Evolutionary conservation across 2,888 invertebrate species (phyloP).

Genomic region (Pantelozetes paolii): DNA sequence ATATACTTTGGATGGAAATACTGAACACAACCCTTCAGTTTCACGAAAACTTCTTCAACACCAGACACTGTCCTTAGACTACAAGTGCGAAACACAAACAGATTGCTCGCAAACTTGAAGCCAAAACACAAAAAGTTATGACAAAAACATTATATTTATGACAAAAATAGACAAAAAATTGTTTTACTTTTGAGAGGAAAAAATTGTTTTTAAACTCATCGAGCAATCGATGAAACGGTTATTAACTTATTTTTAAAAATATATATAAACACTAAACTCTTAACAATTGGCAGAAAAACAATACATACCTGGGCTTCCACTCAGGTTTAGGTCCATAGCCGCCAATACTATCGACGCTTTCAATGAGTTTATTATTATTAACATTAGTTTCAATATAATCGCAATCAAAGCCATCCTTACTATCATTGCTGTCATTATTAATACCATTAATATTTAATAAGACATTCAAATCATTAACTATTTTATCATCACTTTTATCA

Average conservation of each 20-base stretch:
- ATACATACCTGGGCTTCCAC: not conserved
- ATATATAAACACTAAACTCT: no score
- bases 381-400: constrained; percentile 1
- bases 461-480: constrained; percentile 27
- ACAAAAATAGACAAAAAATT: not conserved
- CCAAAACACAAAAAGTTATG: not conserved
- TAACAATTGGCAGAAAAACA: no score
- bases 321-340: constrained; percentile 12
- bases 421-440: constrained; percentile 1
- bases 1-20: constrained; percentile 48
- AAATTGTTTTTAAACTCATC: not conserved
- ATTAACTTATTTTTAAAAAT: constrained; percentile 14
- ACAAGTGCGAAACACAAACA: not conserved
- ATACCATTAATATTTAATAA: constrained; percentile 31
- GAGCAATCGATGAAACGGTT: not conserved
- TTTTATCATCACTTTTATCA: constrained; percentile 7
- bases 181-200: no score
- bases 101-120: not conserved
- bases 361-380: constrained; percentile 7
- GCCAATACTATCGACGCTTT: not conserved
- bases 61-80: constrained; percentile 34
- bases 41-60: constrained; percentile 46
- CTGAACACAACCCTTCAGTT: constrained; percentile 48
- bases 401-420: not conserved
- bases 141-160: not conserved